Percentiles rank a stretch among this genome's conserved stretches.
Evolutionary conservation across 2,797 vertebrate species (phyloP).

Genomic region (Echeneis naucrates): DNA sequence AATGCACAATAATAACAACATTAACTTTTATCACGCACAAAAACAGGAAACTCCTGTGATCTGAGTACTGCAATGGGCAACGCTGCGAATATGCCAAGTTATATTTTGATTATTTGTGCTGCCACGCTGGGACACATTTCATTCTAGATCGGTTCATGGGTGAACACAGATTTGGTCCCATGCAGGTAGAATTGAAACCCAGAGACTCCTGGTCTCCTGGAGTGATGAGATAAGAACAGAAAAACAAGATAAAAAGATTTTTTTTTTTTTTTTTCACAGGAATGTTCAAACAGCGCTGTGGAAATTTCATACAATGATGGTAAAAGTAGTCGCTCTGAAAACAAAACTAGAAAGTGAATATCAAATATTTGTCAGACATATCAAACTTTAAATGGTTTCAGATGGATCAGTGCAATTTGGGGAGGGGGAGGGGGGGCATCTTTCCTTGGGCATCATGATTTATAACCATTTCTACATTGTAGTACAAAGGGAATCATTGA

Average conservation of each 20-base stretch:
- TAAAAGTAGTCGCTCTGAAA: not conserved
- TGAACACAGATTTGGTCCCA: not conserved
- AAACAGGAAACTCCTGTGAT: too few species aligned
- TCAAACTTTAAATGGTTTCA: not conserved
- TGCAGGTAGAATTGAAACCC: slow-evolving; percentile 2
- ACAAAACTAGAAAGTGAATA: not conserved
- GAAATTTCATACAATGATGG: not conserved
- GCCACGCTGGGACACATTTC: not conserved
- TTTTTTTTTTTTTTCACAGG: too few species aligned
- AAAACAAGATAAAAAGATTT: slow-evolving; percentile 11
- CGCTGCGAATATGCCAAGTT: too few species aligned
- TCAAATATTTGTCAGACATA: not conserved
- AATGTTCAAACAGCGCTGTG: slow-evolving; percentile 1
- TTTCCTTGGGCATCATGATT: not conserved
- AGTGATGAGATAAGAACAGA: not conserved
- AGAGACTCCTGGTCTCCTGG: not conserved
- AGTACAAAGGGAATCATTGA: slow-evolving; percentile 60
- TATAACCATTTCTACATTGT: slow-evolving; percentile 9
- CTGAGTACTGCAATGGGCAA: too few species aligned
- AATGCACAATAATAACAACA: too few species aligned
- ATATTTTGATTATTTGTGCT: too few species aligned
- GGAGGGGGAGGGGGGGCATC: too few species aligned
- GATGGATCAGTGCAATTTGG: not conserved
- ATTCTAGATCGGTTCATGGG: not conserved
- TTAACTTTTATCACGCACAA: too few species aligned